Conservation (phyloP, 2,113 vertebrate species). For the Erythrocercus mccallii region DNA sequence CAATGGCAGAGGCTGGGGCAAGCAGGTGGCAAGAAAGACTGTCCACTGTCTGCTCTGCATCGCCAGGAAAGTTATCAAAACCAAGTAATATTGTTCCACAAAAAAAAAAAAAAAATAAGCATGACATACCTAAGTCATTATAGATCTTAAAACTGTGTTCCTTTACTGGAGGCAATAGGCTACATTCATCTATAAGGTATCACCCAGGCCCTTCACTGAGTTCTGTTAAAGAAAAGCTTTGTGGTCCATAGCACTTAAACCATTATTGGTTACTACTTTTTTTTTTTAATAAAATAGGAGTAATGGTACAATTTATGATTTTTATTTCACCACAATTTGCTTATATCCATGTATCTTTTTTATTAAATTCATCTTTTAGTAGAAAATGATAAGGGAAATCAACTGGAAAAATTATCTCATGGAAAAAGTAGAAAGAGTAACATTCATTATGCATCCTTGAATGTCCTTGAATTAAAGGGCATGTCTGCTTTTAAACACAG, state of each 20-base stretch:
- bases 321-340: background rate
- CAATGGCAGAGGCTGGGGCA: background rate
- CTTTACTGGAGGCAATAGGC: background rate
- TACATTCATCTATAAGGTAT: background rate
- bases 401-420: background rate
- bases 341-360: background rate
- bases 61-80: background rate
- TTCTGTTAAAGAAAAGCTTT: background rate
- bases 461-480: slow-evolving; percentile 28
- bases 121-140: background rate
- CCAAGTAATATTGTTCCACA: background rate
- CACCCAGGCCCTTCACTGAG: background rate
- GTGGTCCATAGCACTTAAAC: background rate
- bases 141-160: background rate
- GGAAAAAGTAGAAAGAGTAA: background rate
- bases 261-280: background rate
- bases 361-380: background rate
- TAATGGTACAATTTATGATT: background rate
- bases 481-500: slow-evolving; percentile 6
- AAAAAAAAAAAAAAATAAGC: background rate
- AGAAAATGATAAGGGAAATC: background rate
- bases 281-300: background rate
- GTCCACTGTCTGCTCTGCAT: background rate
- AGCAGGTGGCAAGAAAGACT: background rate
- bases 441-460: background rate